These are phyloP conservation scores for Lysandra bellargus DNA, from an alignment of 2,888 invertebrate species.

Conservation along the genomic window DNA sequence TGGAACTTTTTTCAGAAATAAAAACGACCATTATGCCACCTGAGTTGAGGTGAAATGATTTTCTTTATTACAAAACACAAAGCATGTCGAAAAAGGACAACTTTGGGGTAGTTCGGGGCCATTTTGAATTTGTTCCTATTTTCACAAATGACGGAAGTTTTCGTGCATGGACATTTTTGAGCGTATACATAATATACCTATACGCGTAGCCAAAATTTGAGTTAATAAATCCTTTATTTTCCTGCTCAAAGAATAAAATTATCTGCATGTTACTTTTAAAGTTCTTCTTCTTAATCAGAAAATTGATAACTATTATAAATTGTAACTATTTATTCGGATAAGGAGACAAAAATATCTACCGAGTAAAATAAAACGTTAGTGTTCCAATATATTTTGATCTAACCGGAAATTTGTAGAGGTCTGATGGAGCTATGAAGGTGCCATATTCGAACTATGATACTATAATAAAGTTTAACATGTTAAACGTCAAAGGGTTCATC, in stretches of 20 bases:
- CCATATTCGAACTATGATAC: conserved; percentile 3
- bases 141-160: background rate
- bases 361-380: background rate
- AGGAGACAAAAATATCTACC: background rate
- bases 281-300: background rate
- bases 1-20: conserved; percentile 10
- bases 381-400: background rate
- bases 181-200: no score
- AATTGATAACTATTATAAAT: background rate
- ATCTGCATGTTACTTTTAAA: no score
- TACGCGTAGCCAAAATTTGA: background rate
- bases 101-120: background rate
- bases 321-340: background rate
- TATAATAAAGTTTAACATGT: conserved; percentile 12
- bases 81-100: background rate
- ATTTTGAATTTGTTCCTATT: background rate
- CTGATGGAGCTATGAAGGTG: background rate
- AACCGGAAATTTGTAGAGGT: background rate
- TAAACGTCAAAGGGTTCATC: conserved; percentile 24
- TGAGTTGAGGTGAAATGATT: background rate
- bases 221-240: background rate
- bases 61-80: background rate
- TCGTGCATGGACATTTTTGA: background rate
- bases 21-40: background rate
- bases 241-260: no score